Percentiles rank a stretch among this genome's conserved stretches.
phyloP scores from a whole-genome alignment of 2,888 invertebrate species.

The Drosophila melanosoma region DNA sequence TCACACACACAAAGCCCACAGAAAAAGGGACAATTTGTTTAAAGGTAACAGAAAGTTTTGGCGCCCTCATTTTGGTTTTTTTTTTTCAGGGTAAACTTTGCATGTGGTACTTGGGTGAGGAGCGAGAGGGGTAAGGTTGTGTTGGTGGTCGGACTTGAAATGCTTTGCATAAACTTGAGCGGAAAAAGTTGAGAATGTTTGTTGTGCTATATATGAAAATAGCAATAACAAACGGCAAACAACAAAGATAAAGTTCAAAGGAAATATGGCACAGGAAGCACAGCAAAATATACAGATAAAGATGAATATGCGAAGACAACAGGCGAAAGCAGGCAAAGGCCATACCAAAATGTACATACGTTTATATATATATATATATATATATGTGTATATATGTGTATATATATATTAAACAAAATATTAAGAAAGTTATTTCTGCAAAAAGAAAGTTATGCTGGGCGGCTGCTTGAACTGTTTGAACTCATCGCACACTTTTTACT shows the following conservation, averaged over 20 bases:
- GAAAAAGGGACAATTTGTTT: slow-evolving; percentile 72
- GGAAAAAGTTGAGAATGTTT: slow-evolving; percentile 71
- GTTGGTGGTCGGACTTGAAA: slow-evolving; percentile 39
- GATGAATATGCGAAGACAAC: slow-evolving; percentile 37
- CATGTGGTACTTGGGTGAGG: neutral
- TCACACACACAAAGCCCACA: slow-evolving; percentile 32
- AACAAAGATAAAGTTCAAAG: slow-evolving; percentile 75
- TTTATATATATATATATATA: neutral
- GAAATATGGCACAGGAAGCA: slow-evolving; percentile 72
- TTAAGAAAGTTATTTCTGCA: slow-evolving; percentile 70
- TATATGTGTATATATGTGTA: slow-evolving; percentile 13
- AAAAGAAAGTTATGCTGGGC: slow-evolving; percentile 61
- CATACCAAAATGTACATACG: slow-evolving; percentile 5
- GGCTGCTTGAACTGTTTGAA: slow-evolving; percentile 11
- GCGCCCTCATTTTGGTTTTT: slow-evolving; percentile 45
- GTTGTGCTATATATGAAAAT: slow-evolving; percentile 55
- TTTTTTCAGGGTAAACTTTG: slow-evolving; percentile 8
- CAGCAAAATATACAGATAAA: slow-evolving; percentile 53
- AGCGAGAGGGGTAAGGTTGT: neutral
- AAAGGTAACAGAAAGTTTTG: slow-evolving; percentile 73
- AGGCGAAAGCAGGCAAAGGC: slow-evolving; percentile 21
- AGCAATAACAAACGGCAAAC: slow-evolving; percentile 63
- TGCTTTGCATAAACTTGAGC: slow-evolving; percentile 72
- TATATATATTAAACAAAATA: slow-evolving; percentile 61
- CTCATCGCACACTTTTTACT: slow-evolving; percentile 19